These are phyloP conservation scores for Sardina pilchardus DNA, from an alignment of 2,113 vertebrate genomes.

Conservation along the genomic window DNA sequence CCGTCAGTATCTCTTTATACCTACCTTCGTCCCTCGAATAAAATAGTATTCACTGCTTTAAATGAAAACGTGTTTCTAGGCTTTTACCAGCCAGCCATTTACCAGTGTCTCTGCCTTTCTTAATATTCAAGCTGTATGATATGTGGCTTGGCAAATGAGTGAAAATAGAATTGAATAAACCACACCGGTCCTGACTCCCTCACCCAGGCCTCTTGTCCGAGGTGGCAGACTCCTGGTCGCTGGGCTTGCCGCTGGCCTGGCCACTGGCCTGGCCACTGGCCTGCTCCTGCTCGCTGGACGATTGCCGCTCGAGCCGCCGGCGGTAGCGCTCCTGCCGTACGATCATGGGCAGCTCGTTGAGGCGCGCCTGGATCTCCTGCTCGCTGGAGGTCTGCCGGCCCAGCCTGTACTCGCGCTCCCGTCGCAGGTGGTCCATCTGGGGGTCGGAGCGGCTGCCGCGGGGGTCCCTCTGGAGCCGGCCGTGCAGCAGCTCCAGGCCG, in stretches of 20 bases:
- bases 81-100: neutral
- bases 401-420: constrained; percentile 73
- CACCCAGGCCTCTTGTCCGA: constrained; percentile 65
- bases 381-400: constrained; percentile 77
- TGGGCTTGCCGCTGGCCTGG: constrained; percentile 62
- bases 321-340: constrained; percentile 75
- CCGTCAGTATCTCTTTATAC: no score
- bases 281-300: constrained; percentile 76
- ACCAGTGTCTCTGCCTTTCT: neutral
- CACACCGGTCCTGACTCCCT: constrained; percentile 29
- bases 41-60: no score
- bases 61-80: no score
- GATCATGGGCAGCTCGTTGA: constrained; percentile 75
- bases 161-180: constrained; percentile 16
- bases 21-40: no score
- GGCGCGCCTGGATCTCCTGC: constrained; percentile 76
- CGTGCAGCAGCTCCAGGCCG: constrained; percentile 70
- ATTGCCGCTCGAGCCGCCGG: constrained; percentile 76
- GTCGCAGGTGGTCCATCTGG: constrained; percentile 76
- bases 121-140: neutral
- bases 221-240: constrained; percentile 65
- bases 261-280: constrained; percentile 65
- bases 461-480: constrained; percentile 72
- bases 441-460: constrained; percentile 77
- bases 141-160: neutral